Conservation (phyloP, 1,140 invertebrate genomes). For the Hycleus phaleratus region DNA sequence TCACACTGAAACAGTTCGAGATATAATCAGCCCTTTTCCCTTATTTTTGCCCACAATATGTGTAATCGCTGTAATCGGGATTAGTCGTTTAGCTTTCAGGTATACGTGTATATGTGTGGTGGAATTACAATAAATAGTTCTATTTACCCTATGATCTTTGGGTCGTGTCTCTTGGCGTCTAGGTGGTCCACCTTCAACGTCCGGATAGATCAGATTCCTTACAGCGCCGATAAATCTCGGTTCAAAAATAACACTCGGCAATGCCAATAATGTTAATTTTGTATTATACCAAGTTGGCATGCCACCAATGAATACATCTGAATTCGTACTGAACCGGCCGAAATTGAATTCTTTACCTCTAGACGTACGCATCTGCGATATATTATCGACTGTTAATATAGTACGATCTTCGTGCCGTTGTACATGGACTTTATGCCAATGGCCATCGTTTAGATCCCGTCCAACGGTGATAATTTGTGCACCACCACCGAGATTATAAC, state of each 20-base stretch:
- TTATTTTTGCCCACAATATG: no score
- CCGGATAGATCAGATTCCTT: slow-evolving; percentile 78
- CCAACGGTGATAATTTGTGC: slow-evolving; percentile 83
- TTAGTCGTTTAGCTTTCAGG: no score
- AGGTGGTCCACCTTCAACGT: slow-evolving; percentile 60
- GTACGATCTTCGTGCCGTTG: slow-evolving; percentile 68
- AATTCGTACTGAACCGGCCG: slow-evolving; percentile 75
- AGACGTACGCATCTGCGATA: slow-evolving; percentile 63
- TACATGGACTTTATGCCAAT: slow-evolving; percentile 84
- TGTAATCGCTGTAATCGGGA: no score
- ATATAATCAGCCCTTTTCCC: not conserved
- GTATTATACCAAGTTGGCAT: slow-evolving; percentile 83
- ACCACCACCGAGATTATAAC: slow-evolving; percentile 80
- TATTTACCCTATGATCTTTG: slow-evolving; percentile 65
- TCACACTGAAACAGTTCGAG: slow-evolving; percentile 38
- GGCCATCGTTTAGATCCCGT: slow-evolving; percentile 75
- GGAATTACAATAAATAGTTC: not conserved
- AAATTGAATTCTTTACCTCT: slow-evolving; percentile 80
- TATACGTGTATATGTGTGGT: no score
- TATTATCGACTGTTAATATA: slow-evolving; percentile 71
- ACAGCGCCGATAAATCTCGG: slow-evolving; percentile 79
- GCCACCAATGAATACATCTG: slow-evolving; percentile 86
- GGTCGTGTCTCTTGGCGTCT: slow-evolving; percentile 70
- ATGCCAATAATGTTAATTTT: slow-evolving; percentile 69
- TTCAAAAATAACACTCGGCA: slow-evolving; percentile 87